phyloP scores from a whole-genome alignment of 92 coral and sea anemone species.

The Actinernus sp. region DNA sequence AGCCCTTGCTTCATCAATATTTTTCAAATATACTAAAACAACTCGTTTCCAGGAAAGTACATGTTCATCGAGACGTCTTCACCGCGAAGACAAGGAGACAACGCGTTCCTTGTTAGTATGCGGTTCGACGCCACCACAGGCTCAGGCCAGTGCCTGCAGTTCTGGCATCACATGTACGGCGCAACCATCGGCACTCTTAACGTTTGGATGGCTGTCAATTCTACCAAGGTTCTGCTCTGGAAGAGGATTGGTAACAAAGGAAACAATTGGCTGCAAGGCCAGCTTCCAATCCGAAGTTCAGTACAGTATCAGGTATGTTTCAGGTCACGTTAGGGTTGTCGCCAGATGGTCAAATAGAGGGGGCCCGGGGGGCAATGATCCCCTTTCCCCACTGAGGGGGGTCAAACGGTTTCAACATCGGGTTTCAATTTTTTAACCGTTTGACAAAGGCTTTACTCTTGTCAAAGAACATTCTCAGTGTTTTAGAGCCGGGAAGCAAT shows the following conservation, averaged over 20 bases:
- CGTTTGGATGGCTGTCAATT: constrained; percentile 67
- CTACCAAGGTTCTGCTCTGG: constrained; percentile 65
- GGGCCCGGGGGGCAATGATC: too few relatives aligned
- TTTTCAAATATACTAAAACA: not conserved
- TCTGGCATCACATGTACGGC: constrained; percentile 93
- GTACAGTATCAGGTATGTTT: constrained; percentile 73
- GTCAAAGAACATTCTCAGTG: too few relatives aligned
- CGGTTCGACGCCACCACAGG: constrained; percentile 70
- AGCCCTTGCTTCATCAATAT: not conserved
- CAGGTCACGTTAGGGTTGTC: too few relatives aligned
- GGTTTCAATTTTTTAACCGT: too few relatives aligned
- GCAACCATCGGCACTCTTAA: constrained; percentile 75
- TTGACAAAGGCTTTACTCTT: too few relatives aligned
- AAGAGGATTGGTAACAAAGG: constrained; percentile 75
- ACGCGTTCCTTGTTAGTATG: constrained; percentile 72
- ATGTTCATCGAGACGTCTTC: constrained; percentile 88
- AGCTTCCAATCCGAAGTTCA: constrained; percentile 60
- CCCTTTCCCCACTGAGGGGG: too few relatives aligned
- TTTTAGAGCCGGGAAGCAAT: too few relatives aligned
- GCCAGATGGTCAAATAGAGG: too few relatives aligned
- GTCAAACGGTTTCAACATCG: too few relatives aligned
- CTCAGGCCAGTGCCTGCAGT: constrained; percentile 71
- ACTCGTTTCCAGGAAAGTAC: constrained; percentile 70
- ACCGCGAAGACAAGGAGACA: constrained; percentile 75
- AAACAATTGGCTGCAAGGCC: constrained; percentile 69